Evolutionary conservation across 2,113 vertebrate species (phyloP), one percentile per base, ranked within the genome.

Genomic region (Rhinopithecus roxellana): DNA sequence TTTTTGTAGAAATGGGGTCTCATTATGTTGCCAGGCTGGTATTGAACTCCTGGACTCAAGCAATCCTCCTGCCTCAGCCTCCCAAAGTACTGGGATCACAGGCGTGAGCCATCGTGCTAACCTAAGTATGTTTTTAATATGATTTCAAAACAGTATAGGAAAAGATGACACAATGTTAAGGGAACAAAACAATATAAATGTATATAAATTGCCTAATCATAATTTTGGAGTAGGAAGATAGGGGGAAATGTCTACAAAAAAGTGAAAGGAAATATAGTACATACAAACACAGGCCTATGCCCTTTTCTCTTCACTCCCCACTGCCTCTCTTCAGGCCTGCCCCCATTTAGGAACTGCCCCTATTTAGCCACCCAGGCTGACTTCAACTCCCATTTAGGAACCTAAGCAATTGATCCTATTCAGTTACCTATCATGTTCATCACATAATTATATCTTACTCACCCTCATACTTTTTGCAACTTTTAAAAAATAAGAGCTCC

Each of bases 71-170:
- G 32, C 32, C 67, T 69, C 14, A 35, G 14, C 67, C 67, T 69
- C 12, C 67, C 13, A 69, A 69, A 69, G 32, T 69, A 16, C 30
- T 35, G 30, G 67, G 32, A 35, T 69, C 13, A 69, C 32, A 69
- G 16, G 67, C 1, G 2, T 69, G 67, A 69, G 67, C 67, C 67
- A 69, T 14, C 32, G 32, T 7, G 2, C 64, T 35, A 32, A 35
- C 27, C 64, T 32, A 64, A 64, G 90, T 67, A 22, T 20, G 5
- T 90, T 90, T 88, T 95, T 89, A 64, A 90, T 35, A 27, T 64
- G 40, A 90, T 82, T 79, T 96, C 93, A 86, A 45, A 89, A 96
- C 35, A 93, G 79, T 14, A 80, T 52, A 82, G 80, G 50, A 93
- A 91, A 97, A 84, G 78, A 59, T 1, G 25, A 74, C 38, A 83